These are phyloP conservation scores for Conops quadrifasciatus DNA, from an alignment of 2,888 invertebrate genomes.

Conservation along the genomic window DNA sequence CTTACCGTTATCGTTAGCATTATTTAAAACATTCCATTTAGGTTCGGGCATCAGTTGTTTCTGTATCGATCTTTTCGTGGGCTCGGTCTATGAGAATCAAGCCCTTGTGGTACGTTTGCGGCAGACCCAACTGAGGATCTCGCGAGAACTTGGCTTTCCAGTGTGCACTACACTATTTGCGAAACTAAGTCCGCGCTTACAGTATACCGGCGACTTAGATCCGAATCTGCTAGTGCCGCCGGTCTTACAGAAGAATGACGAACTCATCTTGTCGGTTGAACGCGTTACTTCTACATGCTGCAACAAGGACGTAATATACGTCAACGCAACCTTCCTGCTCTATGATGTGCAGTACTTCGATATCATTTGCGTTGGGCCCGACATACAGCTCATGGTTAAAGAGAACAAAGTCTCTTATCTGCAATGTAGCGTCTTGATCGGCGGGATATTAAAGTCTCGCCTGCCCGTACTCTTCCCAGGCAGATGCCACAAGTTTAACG, in stretches of 20 bases:
- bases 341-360: constrained; percentile 50
- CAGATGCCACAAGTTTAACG: constrained; percentile 45
- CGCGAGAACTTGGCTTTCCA: constrained; percentile 52
- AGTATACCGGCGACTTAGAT: constrained; percentile 53
- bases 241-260: constrained; percentile 40
- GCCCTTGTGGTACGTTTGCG: constrained; percentile 51
- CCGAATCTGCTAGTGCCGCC: constrained; percentile 5
- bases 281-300: constrained; percentile 48
- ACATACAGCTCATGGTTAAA: constrained; percentile 51
- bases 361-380: constrained; percentile 54
- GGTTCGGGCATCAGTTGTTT: constrained; percentile 55
- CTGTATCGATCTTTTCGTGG: constrained; percentile 53
- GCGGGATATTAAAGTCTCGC: constrained; percentile 48
- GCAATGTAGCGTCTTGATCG: constrained; percentile 49
- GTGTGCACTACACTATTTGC: constrained; percentile 53
- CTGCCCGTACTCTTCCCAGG: constrained; percentile 56
- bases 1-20: background rate
- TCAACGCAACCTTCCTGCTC: constrained; percentile 56
- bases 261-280: constrained; percentile 48
- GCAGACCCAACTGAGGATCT: constrained; percentile 51
- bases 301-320: constrained; percentile 46
- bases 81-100: constrained; percentile 51
- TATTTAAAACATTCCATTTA: constrained; percentile 33
- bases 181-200: constrained; percentile 55
- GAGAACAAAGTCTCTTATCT: constrained; percentile 38